These are phyloP conservation scores for Atlantisia rogersi DNA, from an alignment of 2,113 vertebrate genomes.

Conservation along the genomic window DNA sequence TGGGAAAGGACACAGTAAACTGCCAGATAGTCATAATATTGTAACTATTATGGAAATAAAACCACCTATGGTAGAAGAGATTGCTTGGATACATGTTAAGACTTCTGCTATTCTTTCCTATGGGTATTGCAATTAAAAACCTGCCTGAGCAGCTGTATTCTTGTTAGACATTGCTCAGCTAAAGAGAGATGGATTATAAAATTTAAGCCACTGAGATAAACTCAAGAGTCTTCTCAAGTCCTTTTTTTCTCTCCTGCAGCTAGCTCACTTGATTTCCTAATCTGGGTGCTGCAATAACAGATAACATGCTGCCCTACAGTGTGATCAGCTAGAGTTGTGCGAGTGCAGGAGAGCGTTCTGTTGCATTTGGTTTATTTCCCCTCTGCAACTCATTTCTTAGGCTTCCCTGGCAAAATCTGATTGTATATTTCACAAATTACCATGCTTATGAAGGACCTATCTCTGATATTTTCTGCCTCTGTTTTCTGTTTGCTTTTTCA, in stretches of 20 bases:
- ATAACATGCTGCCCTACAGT: not conserved
- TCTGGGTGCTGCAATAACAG: not conserved
- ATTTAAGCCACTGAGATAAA: not conserved
- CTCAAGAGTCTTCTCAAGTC: not conserved
- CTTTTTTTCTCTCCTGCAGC: not conserved
- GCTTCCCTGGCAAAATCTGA: not conserved
- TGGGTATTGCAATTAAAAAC: not conserved
- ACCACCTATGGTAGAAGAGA: not conserved
- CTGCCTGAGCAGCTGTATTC: not conserved
- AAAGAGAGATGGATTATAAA: not conserved
- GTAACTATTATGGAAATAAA: not conserved
- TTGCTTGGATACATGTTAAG: not conserved
- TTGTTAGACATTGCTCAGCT: not conserved
- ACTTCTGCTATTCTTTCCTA: not conserved
- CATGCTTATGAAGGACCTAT: not conserved
- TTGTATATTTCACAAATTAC: not conserved
- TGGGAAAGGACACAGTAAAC: not conserved
- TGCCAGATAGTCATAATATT: not conserved
- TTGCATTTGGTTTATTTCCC: not conserved
- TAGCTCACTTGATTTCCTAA: not conserved
- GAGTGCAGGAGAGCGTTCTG: not conserved
- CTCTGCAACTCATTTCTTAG: not conserved
- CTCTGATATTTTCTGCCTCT: not conserved
- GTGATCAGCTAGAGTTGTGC: not conserved
- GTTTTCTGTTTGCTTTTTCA: not conserved